Percentiles rank a stretch among this genome's conserved stretches.
Evolutionary conservation across 1,140 invertebrate genomes (phyloP).

Genomic region (Eueides isabella): DNA sequence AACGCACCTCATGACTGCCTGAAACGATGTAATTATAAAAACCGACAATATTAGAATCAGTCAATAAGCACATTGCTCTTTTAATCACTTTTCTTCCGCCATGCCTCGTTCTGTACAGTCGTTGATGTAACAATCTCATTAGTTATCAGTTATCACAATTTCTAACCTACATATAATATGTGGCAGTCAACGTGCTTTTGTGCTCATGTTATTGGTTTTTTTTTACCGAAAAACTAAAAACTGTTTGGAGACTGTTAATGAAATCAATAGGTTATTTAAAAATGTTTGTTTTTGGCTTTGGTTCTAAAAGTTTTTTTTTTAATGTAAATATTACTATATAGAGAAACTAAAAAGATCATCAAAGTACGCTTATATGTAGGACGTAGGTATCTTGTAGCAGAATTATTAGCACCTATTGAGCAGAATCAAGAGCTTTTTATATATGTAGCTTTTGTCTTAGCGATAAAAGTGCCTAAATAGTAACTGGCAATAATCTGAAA

Average conservation of each 20-base stretch:
- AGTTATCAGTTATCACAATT: constrained; percentile 80
- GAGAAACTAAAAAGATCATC: constrained; percentile 32
- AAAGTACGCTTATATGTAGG: constrained; percentile 36
- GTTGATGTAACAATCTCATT: constrained; percentile 72
- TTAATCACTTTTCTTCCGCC: constrained; percentile 68
- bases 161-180: constrained; percentile 76
- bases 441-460: constrained; percentile 29
- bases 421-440: constrained; percentile 41
- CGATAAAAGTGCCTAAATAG: constrained; percentile 23
- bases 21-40: constrained; percentile 40
- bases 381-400: constrained; percentile 42
- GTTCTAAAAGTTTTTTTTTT: constrained; percentile 24
- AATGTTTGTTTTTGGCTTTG: constrained; percentile 31
- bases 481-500: constrained; percentile 34
- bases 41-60: constrained; percentile 53
- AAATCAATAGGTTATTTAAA: neutral
- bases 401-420: constrained; percentile 47
- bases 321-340: constrained; percentile 12
- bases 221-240: constrained; percentile 22
- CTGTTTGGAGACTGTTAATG: neutral
- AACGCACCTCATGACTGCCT: constrained; percentile 56
- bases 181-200: constrained; percentile 70
- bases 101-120: constrained; percentile 66
- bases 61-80: constrained; percentile 63
- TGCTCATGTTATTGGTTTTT: constrained; percentile 51